These are phyloP conservation scores for Mercenaria mercenaria DNA, from an alignment of 1,140 invertebrate genomes.

Conservation along the genomic window DNA sequence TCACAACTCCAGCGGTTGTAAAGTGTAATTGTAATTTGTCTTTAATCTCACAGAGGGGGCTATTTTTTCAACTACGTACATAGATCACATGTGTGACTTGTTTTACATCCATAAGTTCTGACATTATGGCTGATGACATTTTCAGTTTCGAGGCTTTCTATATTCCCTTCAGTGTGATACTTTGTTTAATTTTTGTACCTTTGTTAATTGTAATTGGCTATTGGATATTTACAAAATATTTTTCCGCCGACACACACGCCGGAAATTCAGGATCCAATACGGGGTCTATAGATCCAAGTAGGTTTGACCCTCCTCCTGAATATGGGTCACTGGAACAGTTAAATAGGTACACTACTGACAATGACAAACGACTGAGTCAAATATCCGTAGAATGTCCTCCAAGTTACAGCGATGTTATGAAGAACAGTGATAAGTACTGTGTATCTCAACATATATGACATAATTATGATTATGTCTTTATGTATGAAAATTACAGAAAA, in stretches of 20 bases:
- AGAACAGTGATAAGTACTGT: not conserved
- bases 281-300: not conserved
- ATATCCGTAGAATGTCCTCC: not conserved
- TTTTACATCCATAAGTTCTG: not conserved
- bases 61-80: not conserved
- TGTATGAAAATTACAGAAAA: no score
- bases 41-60: not conserved
- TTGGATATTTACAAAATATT: not conserved
- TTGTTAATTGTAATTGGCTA: not conserved
- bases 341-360: not conserved
- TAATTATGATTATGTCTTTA: no score
- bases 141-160: not conserved
- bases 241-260: not conserved
- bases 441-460: slow-evolving; percentile 2
- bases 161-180: not conserved
- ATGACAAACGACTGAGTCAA: not conserved
- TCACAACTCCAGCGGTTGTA: not conserved
- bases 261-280: not conserved
- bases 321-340: slow-evolving; percentile 25
- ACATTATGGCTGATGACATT: not conserved
- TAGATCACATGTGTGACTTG: not conserved
- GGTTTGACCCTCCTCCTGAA: slow-evolving; percentile 17
- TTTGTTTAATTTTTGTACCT: not conserved
- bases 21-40: not conserved
- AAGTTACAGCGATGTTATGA: slow-evolving; percentile 26